Conservation (phyloP, 1,140 invertebrate species). For the Euwallacea similis region DNA sequence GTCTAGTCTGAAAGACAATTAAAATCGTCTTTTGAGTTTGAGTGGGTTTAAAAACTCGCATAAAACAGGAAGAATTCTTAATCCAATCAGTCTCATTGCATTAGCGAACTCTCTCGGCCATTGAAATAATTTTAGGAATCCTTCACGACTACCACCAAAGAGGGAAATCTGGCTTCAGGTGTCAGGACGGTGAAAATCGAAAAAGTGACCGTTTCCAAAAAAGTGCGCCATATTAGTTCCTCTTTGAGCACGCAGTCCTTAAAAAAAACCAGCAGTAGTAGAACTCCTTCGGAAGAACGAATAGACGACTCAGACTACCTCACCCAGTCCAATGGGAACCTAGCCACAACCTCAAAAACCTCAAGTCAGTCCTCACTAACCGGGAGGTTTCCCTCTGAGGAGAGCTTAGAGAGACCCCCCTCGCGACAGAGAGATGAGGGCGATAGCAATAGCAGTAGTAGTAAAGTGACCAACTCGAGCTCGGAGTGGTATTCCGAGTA, state of each 20-base stretch:
- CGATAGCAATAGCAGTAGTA: slow-evolving; percentile 48
- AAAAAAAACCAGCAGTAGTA: slow-evolving; percentile 46
- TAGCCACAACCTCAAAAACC: slow-evolving; percentile 56
- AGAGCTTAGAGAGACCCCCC: slow-evolving; percentile 54
- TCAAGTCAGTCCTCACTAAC: slow-evolving; percentile 52
- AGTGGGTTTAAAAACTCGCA: neutral
- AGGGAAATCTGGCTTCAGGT: slow-evolving; percentile 63
- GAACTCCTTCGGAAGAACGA: slow-evolving; percentile 61
- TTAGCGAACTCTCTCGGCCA: neutral
- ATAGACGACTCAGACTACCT: slow-evolving; percentile 63
- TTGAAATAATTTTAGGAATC: slow-evolving; percentile 56
- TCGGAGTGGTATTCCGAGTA: slow-evolving; percentile 65
- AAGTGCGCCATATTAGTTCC: slow-evolving; percentile 54
- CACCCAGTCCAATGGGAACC: slow-evolving; percentile 58
- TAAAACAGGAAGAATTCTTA: neutral
- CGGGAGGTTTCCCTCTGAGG: slow-evolving; percentile 63
- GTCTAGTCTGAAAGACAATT: neutral
- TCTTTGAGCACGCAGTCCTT: slow-evolving; percentile 38
- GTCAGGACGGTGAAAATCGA: slow-evolving; percentile 68
- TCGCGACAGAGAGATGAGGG: slow-evolving; percentile 44
- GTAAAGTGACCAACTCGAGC: slow-evolving; percentile 46
- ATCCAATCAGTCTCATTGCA: slow-evolving; percentile 17
- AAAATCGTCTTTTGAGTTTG: neutral
- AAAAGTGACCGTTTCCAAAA: slow-evolving; percentile 64
- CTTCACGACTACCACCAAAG: slow-evolving; percentile 62